Evolutionary conservation across 2,113 vertebrate species (phyloP), one percentile per base, ranked within the genome.

Genomic region (Megaleporinus macrocephalus): DNA sequence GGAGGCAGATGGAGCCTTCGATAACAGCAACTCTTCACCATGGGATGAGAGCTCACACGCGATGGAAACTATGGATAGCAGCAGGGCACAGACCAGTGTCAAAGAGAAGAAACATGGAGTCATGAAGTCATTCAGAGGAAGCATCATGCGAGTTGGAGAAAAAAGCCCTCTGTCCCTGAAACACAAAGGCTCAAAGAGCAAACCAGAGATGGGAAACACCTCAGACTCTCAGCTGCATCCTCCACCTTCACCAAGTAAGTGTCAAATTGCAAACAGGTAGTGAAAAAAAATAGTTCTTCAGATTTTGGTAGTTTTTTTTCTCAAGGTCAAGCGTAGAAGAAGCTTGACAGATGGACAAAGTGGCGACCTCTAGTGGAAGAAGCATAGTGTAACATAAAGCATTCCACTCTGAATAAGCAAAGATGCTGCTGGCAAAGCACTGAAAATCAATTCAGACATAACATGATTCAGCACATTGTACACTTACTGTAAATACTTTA

Each of bases 191-290:
- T 51, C 81, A 55, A 88, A 86, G 81, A 80, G 61, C 83, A 80
- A 72, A 41, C 1, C 41, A 44, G 80, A 83, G 0, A 12, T 26
- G 16, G 36, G 12, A 24, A 0, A 72, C n/a, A 14, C 26, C 10
- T 22, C 41, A 14, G 76, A 80, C 18, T 22, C 29, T 22, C 51
- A 12, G 5, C 18, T 33, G 0, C 62, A 1, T 2, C 7, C 73
- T 0, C 84, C 88, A n/a, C 22, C 24, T 0, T 93, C 92, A 24
- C 87, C 86, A 29, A 87, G 92, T 94, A 88, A 92, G 92, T 91
- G 30, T 5, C 15, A 0, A 3, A 29, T 61, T 53, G 20, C 1
- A 73, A 76, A 44, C 1, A 4, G 63, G 12, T 33, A n/a, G 20
- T 0, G 61, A 27, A 78, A 51, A 12, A 36, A 36, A 51, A 12